Evolutionary conservation across 2,113 vertebrate genomes (phyloP).

Genomic region (Excalfactoria chinensis): DNA sequence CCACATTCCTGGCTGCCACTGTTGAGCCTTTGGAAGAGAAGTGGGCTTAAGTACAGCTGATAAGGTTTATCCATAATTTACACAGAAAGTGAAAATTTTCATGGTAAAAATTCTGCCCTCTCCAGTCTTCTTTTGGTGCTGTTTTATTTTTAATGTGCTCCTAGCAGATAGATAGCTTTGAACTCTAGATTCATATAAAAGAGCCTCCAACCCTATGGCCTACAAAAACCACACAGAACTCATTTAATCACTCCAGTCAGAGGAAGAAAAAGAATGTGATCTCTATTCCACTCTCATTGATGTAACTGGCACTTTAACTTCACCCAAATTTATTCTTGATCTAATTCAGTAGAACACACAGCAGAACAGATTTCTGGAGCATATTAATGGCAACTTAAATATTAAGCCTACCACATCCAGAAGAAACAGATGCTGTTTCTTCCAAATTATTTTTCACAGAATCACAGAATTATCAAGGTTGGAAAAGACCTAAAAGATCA

Average conservation of each 20-base stretch:
- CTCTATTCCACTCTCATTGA: constrained; percentile 29
- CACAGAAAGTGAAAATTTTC: constrained; percentile 43
- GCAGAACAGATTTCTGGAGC: constrained; percentile 13
- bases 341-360: constrained; percentile 22
- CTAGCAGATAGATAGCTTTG: constrained; percentile 57
- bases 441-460: neutral
- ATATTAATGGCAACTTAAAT: constrained; percentile 24
- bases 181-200: constrained; percentile 47
- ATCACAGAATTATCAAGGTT: no score
- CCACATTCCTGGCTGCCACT: neutral
- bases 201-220: constrained; percentile 22
- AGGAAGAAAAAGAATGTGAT: no score
- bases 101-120: constrained; percentile 54
- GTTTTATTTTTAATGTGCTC: constrained; percentile 65
- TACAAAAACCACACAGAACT: constrained; percentile 22
- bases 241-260: constrained; percentile 68
- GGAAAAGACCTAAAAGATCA: no score
- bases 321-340: constrained; percentile 42
- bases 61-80: constrained; percentile 40
- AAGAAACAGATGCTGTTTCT: neutral
- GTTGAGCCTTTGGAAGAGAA: neutral
- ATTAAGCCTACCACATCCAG: neutral
- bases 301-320: constrained; percentile 39
- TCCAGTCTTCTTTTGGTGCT: neutral
- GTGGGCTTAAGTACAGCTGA: constrained; percentile 27